phyloP scores from a whole-genome alignment of 2,113 vertebrate species.

The Anoura caudifer region DNA sequence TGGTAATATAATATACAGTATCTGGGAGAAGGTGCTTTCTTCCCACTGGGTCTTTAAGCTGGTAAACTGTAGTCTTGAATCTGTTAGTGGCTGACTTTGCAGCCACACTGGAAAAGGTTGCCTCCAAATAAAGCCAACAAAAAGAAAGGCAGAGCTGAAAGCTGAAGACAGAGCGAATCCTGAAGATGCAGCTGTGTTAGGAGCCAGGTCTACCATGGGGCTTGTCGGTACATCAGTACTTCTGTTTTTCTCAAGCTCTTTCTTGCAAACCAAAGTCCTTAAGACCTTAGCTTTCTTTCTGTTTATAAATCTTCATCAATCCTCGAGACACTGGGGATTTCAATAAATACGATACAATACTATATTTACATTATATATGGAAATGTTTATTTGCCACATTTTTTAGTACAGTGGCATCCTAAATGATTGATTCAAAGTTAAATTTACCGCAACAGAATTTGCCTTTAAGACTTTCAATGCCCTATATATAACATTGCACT shows the following conservation, averaged over 20 bases:
- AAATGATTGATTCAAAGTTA: constrained; percentile 18
- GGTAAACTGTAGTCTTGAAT: not conserved
- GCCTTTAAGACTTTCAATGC: not conserved
- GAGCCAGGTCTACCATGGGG: not conserved
- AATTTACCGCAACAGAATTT: not conserved
- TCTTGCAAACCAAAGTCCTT: not conserved
- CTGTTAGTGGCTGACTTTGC: not conserved
- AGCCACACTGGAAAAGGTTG: not conserved
- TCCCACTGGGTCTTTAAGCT: not conserved
- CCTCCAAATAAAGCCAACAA: not conserved
- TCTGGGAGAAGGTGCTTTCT: not conserved
- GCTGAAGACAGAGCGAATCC: not conserved
- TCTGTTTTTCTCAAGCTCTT: not conserved
- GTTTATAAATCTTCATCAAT: not conserved
- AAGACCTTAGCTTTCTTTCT: not conserved
- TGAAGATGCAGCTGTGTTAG: not conserved
- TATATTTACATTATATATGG: not conserved
- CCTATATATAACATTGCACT: not conserved
- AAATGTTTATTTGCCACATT: not conserved
- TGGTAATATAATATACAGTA: not conserved
- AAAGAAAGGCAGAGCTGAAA: not conserved
- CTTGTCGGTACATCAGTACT: not conserved
- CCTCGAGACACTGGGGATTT: not conserved
- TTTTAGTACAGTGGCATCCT: not conserved
- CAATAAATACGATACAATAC: not conserved